These are phyloP conservation scores for Phrynocephalus forsythii DNA, from an alignment of 2,797 vertebrate genomes.

Conservation along the genomic window DNA sequence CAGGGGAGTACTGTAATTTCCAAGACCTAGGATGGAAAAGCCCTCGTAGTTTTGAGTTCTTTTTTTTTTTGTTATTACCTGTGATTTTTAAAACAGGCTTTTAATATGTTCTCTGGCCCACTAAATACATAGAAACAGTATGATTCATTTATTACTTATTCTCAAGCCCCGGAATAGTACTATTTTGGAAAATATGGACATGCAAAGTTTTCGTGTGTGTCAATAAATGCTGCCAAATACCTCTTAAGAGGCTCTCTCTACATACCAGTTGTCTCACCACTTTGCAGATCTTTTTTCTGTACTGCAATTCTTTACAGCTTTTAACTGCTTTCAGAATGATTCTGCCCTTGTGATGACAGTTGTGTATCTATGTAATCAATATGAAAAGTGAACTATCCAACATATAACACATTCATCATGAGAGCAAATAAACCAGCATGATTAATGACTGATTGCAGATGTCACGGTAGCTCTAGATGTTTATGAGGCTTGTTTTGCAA, in stretches of 20 bases:
- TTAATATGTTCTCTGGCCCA: background rate
- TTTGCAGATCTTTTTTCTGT: constrained; percentile 30
- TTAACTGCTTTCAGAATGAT: constrained; percentile 24
- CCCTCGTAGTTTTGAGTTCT: background rate
- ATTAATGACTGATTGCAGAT: background rate
- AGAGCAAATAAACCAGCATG: constrained; percentile 30
- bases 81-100: background rate
- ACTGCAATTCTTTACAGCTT: constrained; percentile 36
- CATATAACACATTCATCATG: constrained; percentile 24
- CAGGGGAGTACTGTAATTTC: background rate
- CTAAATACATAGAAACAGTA: background rate
- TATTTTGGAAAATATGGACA: constrained; percentile 34
- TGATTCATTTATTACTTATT: background rate
- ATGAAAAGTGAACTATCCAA: constrained; percentile 46
- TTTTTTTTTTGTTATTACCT: background rate
- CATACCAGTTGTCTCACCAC: constrained; percentile 27
- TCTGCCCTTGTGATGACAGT: constrained; percentile 45
- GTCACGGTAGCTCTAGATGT: too few relatives aligned
- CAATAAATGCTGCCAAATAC: constrained; percentile 33
- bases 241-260: constrained; percentile 28
- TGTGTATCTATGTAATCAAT: constrained; percentile 45
- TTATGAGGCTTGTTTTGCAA: too few relatives aligned
- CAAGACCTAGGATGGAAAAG: background rate
- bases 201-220: constrained; percentile 19
- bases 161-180: background rate